Evolutionary conservation across 1,140 invertebrate species (phyloP).

Genomic region (Hirudo medicinalis): DNA sequence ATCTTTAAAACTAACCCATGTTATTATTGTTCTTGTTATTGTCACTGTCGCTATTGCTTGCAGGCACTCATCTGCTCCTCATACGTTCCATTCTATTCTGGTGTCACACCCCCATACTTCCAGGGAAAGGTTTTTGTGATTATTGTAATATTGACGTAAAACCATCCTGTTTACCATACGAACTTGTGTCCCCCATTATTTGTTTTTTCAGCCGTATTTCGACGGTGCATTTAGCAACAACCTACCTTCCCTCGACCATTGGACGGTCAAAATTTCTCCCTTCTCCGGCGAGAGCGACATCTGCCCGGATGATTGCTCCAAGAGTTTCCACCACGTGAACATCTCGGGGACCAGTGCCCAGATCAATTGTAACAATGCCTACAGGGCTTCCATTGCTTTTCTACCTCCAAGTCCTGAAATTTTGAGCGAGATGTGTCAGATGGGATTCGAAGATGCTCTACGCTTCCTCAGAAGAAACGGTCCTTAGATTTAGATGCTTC

Average conservation of each 20-base stretch:
- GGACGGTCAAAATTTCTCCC: constrained; percentile 90
- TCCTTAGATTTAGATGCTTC: constrained; percentile 27
- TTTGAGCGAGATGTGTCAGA: constrained; percentile 82
- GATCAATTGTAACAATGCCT: constrained; percentile 57
- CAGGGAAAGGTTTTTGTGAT: constrained; percentile 53
- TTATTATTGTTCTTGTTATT: not conserved
- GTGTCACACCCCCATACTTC: constrained; percentile 73
- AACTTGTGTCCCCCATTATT: too few species aligned
- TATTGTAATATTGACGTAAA: not conserved
- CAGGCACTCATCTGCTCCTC: constrained; percentile 79
- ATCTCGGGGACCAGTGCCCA: constrained; percentile 89
- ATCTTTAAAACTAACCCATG: not conserved
- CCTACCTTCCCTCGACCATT: constrained; percentile 76
- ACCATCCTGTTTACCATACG: not conserved
- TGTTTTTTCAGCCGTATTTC: constrained; percentile 58
- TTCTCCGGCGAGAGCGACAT: constrained; percentile 97
- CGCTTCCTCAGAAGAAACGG: constrained; percentile 78
- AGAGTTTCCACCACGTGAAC: constrained; percentile 51
- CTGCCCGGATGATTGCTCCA: constrained; percentile 65
- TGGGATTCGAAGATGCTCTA: constrained; percentile 87
- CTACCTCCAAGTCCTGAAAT: constrained; percentile 85
- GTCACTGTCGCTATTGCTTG: not conserved
- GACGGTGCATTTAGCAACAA: constrained; percentile 95
- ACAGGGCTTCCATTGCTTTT: constrained; percentile 73
- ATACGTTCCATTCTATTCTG: constrained; percentile 93